Conservation (phyloP, 2,888 invertebrate species). For the Tridacna gigas region DNA sequence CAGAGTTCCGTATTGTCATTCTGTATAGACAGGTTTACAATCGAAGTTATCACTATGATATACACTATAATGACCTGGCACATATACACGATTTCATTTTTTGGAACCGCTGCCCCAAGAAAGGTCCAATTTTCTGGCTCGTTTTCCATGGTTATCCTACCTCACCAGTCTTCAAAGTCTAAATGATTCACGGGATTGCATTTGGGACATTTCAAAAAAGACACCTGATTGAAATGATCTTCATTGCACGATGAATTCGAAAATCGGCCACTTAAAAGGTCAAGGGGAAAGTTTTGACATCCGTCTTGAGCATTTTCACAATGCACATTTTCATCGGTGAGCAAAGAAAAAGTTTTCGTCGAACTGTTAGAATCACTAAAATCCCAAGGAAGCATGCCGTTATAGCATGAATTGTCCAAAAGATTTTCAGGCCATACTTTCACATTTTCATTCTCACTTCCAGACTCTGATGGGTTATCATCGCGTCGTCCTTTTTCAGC, state of each 20-base stretch:
- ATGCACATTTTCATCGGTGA: background rate
- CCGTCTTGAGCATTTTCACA: background rate
- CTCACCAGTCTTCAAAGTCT: constrained; percentile 4
- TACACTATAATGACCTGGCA: constrained; percentile 49
- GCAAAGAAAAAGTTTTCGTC: too few species aligned
- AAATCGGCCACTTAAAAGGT: constrained; percentile 10
- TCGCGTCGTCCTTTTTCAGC: background rate
- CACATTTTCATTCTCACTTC: too few species aligned
- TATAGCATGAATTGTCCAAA: too few species aligned
- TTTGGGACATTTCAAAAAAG: constrained; percentile 8
- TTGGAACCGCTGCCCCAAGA: constrained; percentile 34
- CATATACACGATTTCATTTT: constrained; percentile 53
- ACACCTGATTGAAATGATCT: background rate
- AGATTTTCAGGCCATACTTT: too few species aligned
- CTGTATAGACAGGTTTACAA: constrained; percentile 43
- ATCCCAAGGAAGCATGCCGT: too few species aligned
- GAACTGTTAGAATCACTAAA: too few species aligned
- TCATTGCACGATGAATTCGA: background rate
- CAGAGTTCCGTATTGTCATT: constrained; percentile 34
- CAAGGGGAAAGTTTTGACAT: constrained; percentile 7
- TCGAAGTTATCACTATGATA: constrained; percentile 44
- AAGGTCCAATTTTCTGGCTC: constrained; percentile 40
- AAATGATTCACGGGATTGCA: constrained; percentile 2
- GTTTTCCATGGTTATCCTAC: background rate
- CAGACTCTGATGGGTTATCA: too few species aligned